These are phyloP conservation scores for Apocrypta bakeri DNA, from an alignment of 1,140 invertebrate species.

Conservation along the genomic window DNA sequence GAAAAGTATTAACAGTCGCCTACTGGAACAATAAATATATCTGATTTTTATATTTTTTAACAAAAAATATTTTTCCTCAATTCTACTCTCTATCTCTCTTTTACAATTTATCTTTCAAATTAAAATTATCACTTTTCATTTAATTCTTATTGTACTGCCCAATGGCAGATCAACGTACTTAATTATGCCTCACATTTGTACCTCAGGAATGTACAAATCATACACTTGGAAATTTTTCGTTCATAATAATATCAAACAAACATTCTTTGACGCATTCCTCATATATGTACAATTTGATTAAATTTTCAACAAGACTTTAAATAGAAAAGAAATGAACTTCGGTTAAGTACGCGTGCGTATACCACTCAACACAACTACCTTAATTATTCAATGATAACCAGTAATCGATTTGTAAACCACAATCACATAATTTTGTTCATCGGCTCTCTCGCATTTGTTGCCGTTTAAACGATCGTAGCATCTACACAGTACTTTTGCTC, in stretches of 20 bases:
- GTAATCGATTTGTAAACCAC: neutral
- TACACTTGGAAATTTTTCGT: neutral
- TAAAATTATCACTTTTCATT: neutral
- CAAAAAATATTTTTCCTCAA: neutral
- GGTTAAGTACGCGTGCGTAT: neutral
- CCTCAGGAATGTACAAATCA: slow-evolving; percentile 3
- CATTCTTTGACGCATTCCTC: neutral
- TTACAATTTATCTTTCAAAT: neutral
- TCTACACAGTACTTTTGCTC: too few species aligned
- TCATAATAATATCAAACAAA: neutral
- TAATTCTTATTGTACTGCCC: neutral
- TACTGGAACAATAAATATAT: neutral
- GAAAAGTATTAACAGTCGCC: neutral
- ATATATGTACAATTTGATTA: neutral
- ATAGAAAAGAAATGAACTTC: neutral
- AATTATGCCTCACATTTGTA: neutral
- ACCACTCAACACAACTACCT: neutral
- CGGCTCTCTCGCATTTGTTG: neutral
- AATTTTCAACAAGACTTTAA: neutral
- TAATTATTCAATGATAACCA: neutral
- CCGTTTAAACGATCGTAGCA: neutral
- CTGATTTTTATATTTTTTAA: neutral
- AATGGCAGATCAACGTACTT: slow-evolving; percentile 9
- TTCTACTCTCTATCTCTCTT: neutral
- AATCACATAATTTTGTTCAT: neutral